Evolutionary conservation across 2,113 vertebrate species (phyloP), one percentile per base, ranked within the genome.

Genomic region (Paratilapia polleni): DNA sequence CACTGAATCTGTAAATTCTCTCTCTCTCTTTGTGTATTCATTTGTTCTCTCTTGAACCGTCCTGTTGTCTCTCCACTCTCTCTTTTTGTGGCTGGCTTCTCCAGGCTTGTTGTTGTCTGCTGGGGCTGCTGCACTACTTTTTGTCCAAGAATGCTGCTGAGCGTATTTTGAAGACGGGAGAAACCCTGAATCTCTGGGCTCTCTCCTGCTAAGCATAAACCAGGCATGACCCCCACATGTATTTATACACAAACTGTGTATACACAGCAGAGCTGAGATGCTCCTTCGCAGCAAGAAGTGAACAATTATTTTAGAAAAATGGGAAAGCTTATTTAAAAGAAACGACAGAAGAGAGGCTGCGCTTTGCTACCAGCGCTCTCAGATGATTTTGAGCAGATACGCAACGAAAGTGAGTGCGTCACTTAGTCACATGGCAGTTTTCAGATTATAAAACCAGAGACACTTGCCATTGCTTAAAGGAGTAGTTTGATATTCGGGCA

Each of bases 91-190:
- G 87, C 93, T 94, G 91, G 91, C 94, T 95, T 90, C 90, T 92
- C 79, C 86, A 83, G 91, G 93, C 95, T 94, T 95, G 84, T 91
- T 92, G 91, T 94, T 77, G 91, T 95, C 91, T 93, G 94, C 94
- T 93, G 89, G 34, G 85, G 92, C 96, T 95, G 95, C 89, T 93
- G 92, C 92, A 89, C 81, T 85, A 62, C 86, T 88, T 85, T 78
- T 79, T 88, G 87, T 93, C 78, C 60, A 20, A 75, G 88, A 92
- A 93, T 94, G 93, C 91, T 83, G 91, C 78, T 85, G 38, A 73
- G 79, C 90, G 83, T 91, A 52, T 88, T 81, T 66, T 77, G 74
- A 89, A 79, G 49, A 54, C 14, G 82, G 88, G 84, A 87, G 89
- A 85, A 92, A 78, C 73, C 81, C 91, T 60, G 83, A 79, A 9